Base-by-base conservation (phyloP, 2,113 vertebrate species). In the Pygoscelis adeliae region DNA sequence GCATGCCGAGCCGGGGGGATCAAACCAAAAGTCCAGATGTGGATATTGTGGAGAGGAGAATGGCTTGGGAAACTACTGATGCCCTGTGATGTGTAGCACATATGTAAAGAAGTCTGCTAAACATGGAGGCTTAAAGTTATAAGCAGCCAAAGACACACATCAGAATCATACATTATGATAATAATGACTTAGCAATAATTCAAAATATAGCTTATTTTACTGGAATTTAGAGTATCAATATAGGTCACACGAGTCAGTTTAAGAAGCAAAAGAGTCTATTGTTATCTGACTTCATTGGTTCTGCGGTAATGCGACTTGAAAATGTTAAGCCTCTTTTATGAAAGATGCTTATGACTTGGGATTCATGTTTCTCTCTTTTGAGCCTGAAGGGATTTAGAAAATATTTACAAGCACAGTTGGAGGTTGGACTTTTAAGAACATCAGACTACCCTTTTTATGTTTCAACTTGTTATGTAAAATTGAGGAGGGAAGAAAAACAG, bases 391-490 rank as follows among this genome's bases (percentile, higher is more conserved):
- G 59, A 89, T 95, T 94, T 63, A 78, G 80, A 69, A 87, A 96
- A 56, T 84, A 94, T 89, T 94, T 88, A 53, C 61, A 82, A 90
- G 83, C 70, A 52, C 80, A 92, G 89, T 70, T n/a, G 36, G 79
- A 67, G 61, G 29, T 23, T 84, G 76, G 83, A 76, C 61, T 89
- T 91, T 63, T 67, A 65, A 89, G 67, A 90, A 66, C 50, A 50
- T 32, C 38, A 67, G 71, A n/a, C 63, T 83, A 46, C 21, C 18
- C 40, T 73, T 94, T 90, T 82, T 36, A 10, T 91, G 44, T 55
- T 94, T 81, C 50, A 81, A 38, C 44, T 94, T 92, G 71, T 94
- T 95, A 83, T 61, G 25, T 74, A 92, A 95, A 93, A 91, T n/a
- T 53, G 72, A 61, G 30, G 52, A 56, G 65, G 77, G 42, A 78